phyloP scores from a whole-genome alignment of 2,888 invertebrate species.

The Aleiodes alternator region DNA sequence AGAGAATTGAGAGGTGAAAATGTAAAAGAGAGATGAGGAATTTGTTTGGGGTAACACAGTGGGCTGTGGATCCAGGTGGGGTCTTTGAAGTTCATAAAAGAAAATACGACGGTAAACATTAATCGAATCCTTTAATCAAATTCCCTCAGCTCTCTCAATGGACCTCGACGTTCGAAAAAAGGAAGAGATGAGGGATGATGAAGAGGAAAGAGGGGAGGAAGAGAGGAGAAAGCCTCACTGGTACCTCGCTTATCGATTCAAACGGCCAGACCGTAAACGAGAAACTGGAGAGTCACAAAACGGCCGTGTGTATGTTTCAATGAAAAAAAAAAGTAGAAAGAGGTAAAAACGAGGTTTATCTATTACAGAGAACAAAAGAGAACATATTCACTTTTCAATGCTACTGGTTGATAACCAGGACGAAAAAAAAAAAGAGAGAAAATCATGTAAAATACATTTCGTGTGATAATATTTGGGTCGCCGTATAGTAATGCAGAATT shows the following conservation, averaged over 20 bases:
- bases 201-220: no score
- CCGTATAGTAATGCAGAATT: no score
- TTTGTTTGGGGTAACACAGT: slow-evolving; percentile 10
- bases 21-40: slow-evolving; percentile 25
- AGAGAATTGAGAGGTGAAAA: slow-evolving; percentile 30
- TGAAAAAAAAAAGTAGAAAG: slow-evolving; percentile 48
- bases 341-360: slow-evolving; percentile 7
- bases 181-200: slow-evolving; percentile 42
- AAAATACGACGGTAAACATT: slow-evolving; percentile 63
- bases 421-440: neutral
- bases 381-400: slow-evolving; percentile 7
- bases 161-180: slow-evolving; percentile 45
- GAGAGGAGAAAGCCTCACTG: slow-evolving; percentile 42
- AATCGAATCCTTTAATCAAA: slow-evolving; percentile 68
- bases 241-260: slow-evolving; percentile 63
- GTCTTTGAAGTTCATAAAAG: slow-evolving; percentile 61
- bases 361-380: slow-evolving; percentile 40
- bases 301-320: slow-evolving; percentile 46
- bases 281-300: slow-evolving; percentile 58
- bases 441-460: neutral
- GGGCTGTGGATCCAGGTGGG: slow-evolving; percentile 35
- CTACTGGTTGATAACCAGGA: no score
- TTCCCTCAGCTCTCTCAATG: slow-evolving; percentile 58
- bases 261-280: slow-evolving; percentile 58
- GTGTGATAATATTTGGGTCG: no score